phyloP scores from a whole-genome alignment of 2,888 invertebrate species.

The Teleogryllus oceanicus region DNA sequence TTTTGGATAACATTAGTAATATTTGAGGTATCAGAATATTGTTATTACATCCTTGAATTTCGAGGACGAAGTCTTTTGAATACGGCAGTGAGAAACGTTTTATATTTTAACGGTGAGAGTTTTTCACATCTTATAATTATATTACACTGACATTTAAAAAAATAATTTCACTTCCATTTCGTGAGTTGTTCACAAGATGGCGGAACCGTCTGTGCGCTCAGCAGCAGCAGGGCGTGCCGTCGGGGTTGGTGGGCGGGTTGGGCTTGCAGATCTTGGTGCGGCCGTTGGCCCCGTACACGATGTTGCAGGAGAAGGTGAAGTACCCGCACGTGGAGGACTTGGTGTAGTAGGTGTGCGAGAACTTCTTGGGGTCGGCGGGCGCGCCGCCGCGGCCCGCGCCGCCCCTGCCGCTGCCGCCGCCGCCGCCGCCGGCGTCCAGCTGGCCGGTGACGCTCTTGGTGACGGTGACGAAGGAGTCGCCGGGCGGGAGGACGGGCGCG shows the following conservation, averaged over 20 bases:
- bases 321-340: slow-evolving; percentile 85
- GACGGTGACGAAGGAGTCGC: slow-evolving; percentile 70
- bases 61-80: too few relatives aligned
- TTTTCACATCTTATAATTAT: too few relatives aligned
- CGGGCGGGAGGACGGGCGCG: slow-evolving; percentile 42
- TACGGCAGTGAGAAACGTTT: too few relatives aligned
- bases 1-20: too few relatives aligned
- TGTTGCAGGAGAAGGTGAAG: slow-evolving; percentile 80
- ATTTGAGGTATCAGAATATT: too few relatives aligned
- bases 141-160: too few relatives aligned
- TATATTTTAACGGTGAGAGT: too few relatives aligned
- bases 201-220: slow-evolving; percentile 12
- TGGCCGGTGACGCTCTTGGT: slow-evolving; percentile 77
- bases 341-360: slow-evolving; percentile 75
- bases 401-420: neutral
- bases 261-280: slow-evolving; percentile 78
- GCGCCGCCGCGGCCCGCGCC: neutral
- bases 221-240: slow-evolving; percentile 57
- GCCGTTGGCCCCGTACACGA: slow-evolving; percentile 72
- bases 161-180: too few relatives aligned
- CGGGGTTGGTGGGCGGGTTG: slow-evolving; percentile 71
- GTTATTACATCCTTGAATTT: too few relatives aligned
- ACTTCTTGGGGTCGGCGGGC: slow-evolving; percentile 56
- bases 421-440: slow-evolving; percentile 53
- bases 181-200: too few relatives aligned